Conservation (phyloP, 2,797 vertebrate species). For the Pangasius sanitwongsei region DNA sequence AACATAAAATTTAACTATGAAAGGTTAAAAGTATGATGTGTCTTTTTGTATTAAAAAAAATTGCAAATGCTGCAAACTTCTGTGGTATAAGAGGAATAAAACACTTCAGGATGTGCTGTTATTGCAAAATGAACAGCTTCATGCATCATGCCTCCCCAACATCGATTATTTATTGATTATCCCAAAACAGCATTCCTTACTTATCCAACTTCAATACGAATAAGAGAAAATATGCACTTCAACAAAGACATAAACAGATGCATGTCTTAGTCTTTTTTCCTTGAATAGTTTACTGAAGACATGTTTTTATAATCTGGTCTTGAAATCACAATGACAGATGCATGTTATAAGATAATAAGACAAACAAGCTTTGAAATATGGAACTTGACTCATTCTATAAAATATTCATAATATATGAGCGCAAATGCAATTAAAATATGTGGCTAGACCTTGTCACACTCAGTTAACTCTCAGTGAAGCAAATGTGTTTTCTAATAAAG, state of each 20-base stretch:
- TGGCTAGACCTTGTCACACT: constrained; percentile 5
- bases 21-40: not conserved
- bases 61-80: not conserved
- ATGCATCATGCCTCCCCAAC: not conserved
- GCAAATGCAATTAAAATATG: not conserved
- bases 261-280: not conserved
- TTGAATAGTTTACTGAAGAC: not conserved
- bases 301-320: not conserved
- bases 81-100: not conserved
- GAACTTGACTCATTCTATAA: not conserved
- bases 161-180: not conserved
- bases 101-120: not conserved
- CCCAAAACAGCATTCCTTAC: not conserved
- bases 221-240: not conserved
- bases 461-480: constrained; percentile 19
- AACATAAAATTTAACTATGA: not conserved
- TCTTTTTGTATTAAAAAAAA: not conserved
- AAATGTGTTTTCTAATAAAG: constrained; percentile 13
- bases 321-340: not conserved
- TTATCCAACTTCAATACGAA: not conserved
- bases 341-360: not conserved
- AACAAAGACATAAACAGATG: not conserved
- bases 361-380: not conserved
- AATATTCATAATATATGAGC: not conserved
- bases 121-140: not conserved